Percentiles rank a stretch among this genome's conserved stretches.
Evolutionary conservation across 2,113 vertebrate species (phyloP).

Genomic region (Upupa epops): DNA sequence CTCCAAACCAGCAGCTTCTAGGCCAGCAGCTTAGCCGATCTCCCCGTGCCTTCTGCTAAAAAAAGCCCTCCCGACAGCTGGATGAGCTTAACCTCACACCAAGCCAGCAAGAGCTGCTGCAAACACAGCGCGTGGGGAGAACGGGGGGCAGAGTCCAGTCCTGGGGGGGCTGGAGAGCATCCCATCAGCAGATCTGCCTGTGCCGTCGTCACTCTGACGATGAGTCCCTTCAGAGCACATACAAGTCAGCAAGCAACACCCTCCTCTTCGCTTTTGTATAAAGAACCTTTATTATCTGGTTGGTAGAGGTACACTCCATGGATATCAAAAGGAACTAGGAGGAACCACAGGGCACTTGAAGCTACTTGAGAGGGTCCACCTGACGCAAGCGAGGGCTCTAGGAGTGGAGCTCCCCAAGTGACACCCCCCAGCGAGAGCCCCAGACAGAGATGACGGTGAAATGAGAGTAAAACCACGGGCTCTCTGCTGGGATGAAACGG

Average conservation of each 20-base stretch:
- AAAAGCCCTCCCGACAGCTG: slow-evolving; percentile 57
- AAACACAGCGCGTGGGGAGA: neutral
- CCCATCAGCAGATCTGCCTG: neutral
- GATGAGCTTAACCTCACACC: neutral
- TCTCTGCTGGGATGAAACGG: slow-evolving; percentile 44
- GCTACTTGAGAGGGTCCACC: slow-evolving; percentile 30
- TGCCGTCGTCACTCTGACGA: neutral
- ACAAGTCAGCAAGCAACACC: neutral
- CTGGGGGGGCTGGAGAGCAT: neutral
- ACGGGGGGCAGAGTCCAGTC: neutral
- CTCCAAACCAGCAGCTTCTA: slow-evolving; percentile 18
- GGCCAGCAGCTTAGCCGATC: slow-evolving; percentile 16
- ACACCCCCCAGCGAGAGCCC: neutral
- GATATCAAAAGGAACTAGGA: slow-evolving; percentile 41
- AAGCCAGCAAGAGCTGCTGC: neutral
- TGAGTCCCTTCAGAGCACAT: neutral
- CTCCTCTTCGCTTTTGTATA: neutral
- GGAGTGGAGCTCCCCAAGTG: neutral
- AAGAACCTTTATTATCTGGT: slow-evolving; percentile 53
- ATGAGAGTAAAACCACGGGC: neutral
- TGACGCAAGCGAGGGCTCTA: slow-evolving; percentile 33
- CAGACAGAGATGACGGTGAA: neutral
- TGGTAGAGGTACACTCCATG: neutral
- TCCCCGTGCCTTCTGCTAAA: slow-evolving; percentile 24
- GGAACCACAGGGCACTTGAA: slow-evolving; percentile 25